Percentiles rank a stretch among this genome's conserved stretches.
These are phyloP conservation scores for Rhagonycha fulva DNA, from an alignment of 2,888 invertebrate genomes.

Conservation along the genomic window DNA sequence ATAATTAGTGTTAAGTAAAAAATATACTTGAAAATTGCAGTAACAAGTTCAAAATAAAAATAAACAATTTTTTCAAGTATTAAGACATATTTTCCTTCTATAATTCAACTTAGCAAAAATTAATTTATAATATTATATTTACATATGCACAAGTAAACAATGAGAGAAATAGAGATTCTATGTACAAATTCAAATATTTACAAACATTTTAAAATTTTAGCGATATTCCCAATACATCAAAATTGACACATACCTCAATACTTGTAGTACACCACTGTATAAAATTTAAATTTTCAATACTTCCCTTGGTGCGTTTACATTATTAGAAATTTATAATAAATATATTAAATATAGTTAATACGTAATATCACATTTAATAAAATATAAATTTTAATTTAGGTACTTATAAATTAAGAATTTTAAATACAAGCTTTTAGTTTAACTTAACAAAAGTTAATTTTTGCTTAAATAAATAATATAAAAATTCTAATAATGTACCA, in stretches of 20 bases:
- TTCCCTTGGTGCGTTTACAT: background rate
- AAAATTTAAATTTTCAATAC: background rate
- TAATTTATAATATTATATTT: background rate
- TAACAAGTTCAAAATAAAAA: background rate
- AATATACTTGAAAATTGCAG: background rate
- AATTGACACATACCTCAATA: background rate
- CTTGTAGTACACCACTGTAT: background rate
- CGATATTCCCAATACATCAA: background rate
- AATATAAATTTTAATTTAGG: background rate
- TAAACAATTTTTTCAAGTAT: background rate
- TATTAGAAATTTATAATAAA: background rate
- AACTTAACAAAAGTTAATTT: background rate
- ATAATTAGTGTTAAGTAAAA: background rate
- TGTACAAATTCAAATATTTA: background rate
- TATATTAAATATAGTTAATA: background rate
- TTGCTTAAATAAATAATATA: background rate
- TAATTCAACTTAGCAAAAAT: background rate
- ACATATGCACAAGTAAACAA: background rate
- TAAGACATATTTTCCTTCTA: background rate
- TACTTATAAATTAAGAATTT: background rate
- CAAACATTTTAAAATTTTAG: background rate
- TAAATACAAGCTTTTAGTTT: background rate
- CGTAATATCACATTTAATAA: background rate
- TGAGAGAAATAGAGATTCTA: background rate
- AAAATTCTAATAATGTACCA: constrained; percentile 9